phyloP scores from a whole-genome alignment of 2,888 invertebrate genomes.

The Drosophila planitibia region DNA sequence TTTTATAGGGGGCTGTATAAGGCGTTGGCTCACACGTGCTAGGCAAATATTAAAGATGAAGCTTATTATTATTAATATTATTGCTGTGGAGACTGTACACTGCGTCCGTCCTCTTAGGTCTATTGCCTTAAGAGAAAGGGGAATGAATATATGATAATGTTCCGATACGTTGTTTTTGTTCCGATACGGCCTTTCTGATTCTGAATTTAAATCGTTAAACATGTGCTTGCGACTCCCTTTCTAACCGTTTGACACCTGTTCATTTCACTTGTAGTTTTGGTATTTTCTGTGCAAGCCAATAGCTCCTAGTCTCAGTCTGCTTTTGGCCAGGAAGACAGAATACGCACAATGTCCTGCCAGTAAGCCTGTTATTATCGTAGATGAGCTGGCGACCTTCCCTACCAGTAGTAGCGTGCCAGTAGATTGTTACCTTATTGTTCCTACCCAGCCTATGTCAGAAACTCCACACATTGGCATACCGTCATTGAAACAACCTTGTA shows the following conservation, averaged over 20 bases:
- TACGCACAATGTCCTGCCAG: not conserved
- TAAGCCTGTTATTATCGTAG: not conserved
- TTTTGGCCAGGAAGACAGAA: not conserved
- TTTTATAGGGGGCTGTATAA: not conserved
- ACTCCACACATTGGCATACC: not conserved
- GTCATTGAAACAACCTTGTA: not conserved
- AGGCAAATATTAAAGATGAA: not conserved
- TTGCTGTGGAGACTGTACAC: not conserved
- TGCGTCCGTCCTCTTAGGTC: not conserved
- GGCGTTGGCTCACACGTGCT: constrained; percentile 19
- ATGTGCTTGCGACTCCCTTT: too few species aligned
- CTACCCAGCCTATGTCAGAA: not conserved
- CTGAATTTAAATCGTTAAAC: too few species aligned
- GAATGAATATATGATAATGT: too few species aligned
- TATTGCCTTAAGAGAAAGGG: not conserved
- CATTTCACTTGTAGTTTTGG: too few species aligned
- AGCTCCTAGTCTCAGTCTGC: not conserved
- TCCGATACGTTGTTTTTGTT: too few species aligned
- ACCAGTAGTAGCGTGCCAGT: not conserved
- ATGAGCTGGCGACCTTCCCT: too few species aligned
- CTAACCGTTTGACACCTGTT: too few species aligned
- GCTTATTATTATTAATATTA: not conserved
- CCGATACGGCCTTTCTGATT: too few species aligned
- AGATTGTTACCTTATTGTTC: not conserved
- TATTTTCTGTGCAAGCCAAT: too few species aligned